A percentile compares a stretch with the other conserved stretches of the same genome.
phyloP scores from a whole-genome alignment of 2,113 vertebrate genomes.

The Marmota flaviventris region DNA sequence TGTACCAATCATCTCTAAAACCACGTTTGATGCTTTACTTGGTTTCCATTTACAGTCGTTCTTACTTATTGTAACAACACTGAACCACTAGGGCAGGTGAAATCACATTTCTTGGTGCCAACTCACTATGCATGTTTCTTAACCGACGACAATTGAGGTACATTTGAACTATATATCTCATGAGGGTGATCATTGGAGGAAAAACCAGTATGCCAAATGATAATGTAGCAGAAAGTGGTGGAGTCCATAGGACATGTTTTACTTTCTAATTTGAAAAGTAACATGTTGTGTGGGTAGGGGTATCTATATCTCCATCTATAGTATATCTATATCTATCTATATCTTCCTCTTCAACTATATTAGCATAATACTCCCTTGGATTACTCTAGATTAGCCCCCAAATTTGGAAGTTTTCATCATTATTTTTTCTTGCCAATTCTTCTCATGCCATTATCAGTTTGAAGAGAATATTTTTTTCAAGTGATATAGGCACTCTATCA shows the following conservation, averaged over 20 bases:
- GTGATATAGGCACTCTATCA: not conserved
- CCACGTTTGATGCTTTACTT: not conserved
- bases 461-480: not conserved
- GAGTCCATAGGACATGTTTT: not conserved
- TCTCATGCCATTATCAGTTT: not conserved
- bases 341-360: not conserved
- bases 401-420: not conserved
- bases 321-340: not conserved
- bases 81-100: not conserved
- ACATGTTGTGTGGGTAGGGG: accelerated
- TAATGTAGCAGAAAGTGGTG: not conserved
- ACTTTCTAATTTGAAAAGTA: not conserved
- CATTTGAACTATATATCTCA: not conserved
- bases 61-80: not conserved
- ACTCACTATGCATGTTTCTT: not conserved
- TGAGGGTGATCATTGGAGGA: not conserved
- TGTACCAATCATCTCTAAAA: constrained; percentile 4
- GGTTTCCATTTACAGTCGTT: not conserved
- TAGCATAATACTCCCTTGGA: not conserved
- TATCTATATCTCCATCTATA: not conserved
- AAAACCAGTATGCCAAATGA: not conserved
- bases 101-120: not conserved
- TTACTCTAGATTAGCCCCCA: not conserved
- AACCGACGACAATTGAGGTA: not conserved
- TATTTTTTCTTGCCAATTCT: not conserved